Conservation (phyloP, 2,113 vertebrate species). For the Ploceus nigricollis region DNA sequence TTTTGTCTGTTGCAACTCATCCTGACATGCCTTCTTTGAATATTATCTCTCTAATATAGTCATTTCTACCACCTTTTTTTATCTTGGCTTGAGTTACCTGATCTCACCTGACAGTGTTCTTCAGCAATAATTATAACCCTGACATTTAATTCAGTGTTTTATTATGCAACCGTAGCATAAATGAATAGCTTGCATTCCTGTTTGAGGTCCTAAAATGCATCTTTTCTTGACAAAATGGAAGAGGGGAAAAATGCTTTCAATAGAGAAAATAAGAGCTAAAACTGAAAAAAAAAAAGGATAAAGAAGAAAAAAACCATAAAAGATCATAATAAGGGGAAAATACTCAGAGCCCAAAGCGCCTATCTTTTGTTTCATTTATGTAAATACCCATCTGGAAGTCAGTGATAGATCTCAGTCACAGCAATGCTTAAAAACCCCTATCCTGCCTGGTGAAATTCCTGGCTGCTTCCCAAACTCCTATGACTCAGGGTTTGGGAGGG, state of each 20-base stretch:
- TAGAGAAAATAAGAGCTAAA: not conserved
- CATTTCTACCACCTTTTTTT: not conserved
- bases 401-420: not conserved
- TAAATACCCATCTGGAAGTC: not conserved
- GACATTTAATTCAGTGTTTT: constrained; percentile 12
- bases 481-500: not conserved
- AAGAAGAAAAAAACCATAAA: not conserved
- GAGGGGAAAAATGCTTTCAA: not conserved
- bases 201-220: not conserved
- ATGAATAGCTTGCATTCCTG: not conserved
- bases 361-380: not conserved
- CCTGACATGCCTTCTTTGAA: not conserved
- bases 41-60: not conserved
- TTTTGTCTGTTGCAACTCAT: not conserved
- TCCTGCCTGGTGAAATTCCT: not conserved
- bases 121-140: constrained; percentile 1
- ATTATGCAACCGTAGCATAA: not conserved
- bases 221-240: not conserved
- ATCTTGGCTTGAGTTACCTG: not conserved
- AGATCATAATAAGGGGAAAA: not conserved
- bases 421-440: not conserved
- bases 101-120: not conserved
- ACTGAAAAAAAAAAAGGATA: not conserved
- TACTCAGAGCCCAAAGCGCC: not conserved
- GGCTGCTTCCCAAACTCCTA: not conserved